These are phyloP conservation scores for Sesamia nonagrioides DNA, from an alignment of 1,140 invertebrate genomes.

Conservation along the genomic window DNA sequence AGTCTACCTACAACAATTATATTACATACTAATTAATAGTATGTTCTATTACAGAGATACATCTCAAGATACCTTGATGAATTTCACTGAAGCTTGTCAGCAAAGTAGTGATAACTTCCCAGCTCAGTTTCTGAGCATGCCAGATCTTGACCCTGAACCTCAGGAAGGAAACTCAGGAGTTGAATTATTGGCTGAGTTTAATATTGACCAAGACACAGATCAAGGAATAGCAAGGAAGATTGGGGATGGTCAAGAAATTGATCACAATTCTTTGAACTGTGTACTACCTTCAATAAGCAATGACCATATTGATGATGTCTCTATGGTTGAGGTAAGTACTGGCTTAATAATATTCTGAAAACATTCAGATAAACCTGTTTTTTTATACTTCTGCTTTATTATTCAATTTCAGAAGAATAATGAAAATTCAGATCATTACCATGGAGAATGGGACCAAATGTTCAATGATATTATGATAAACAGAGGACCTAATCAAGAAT, in stretches of 20 bases:
- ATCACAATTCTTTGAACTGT: constrained; percentile 78
- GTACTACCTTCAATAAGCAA: constrained; percentile 78
- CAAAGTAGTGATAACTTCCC: constrained; percentile 71
- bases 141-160: constrained; percentile 74
- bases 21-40: neutral
- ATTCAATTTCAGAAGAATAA: constrained; percentile 69
- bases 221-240: constrained; percentile 62
- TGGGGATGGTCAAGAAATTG: constrained; percentile 59
- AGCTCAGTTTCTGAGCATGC: constrained; percentile 76
- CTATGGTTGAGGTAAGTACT: constrained; percentile 69
- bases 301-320: constrained; percentile 76
- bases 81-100: constrained; percentile 68
- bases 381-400: neutral
- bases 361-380: no score
- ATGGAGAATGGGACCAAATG: constrained; percentile 86
- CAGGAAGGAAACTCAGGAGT: constrained; percentile 62
- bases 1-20: no score
- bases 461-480: constrained; percentile 82
- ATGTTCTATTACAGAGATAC: constrained; percentile 57
- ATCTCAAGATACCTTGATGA: constrained; percentile 69
- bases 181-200: constrained; percentile 77
- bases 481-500: constrained; percentile 76
- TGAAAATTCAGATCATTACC: constrained; percentile 71
- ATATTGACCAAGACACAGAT: constrained; percentile 71
- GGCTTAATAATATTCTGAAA: neutral